Evolutionary conservation across 2,888 invertebrate species (phyloP), one percentile per base, ranked within the genome.

Genomic region (Ochlodes sylvanus): DNA sequence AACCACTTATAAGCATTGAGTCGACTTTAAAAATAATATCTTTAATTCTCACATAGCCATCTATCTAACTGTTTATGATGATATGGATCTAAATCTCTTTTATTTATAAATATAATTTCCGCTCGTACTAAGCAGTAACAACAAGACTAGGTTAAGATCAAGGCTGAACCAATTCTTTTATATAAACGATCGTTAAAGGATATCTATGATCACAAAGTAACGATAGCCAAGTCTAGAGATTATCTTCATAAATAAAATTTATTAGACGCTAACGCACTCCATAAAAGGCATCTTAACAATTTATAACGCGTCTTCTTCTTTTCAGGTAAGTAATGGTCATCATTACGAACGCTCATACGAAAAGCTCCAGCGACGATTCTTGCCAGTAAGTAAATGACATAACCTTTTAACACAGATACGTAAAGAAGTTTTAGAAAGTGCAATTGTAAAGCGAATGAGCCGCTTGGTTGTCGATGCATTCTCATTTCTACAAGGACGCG

Each of bases 231-330:
- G 50, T 50, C 19, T 19, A 50, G 50, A 19, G 50, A 50, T 50
- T 50, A 50, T 50, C 50, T 64, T 54, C 52, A 69, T 71, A 68
- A 70, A 72, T 74, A 69, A 67, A 68, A 56, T 64, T 72, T 81
- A 78, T 81, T 76, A 71, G 74, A 72, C 74, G 71, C 72, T 78
- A 75, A 77, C 69, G 67, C 68, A 68, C 73, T 56, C 75, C 70
- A 75, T 73, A 69, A 75, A 80, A 77, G 75, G 77, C 80, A 76
- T 71, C 68, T 64, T 47, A 71, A 68, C 76, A 75, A 79, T 84
- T 78, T 76, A 75, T 71, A 63, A 73, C 61, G 72, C 69, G 32
- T 70, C 75, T 80, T 80, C 79, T 77, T 78, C 63, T 75, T 86
- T 86, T 75, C 87, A 75, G 73, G 72, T 73, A 75, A 71, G 73